Evolutionary conservation across 2,113 vertebrate genomes (phyloP).

Genomic region (Podocnemis expansa): DNA sequence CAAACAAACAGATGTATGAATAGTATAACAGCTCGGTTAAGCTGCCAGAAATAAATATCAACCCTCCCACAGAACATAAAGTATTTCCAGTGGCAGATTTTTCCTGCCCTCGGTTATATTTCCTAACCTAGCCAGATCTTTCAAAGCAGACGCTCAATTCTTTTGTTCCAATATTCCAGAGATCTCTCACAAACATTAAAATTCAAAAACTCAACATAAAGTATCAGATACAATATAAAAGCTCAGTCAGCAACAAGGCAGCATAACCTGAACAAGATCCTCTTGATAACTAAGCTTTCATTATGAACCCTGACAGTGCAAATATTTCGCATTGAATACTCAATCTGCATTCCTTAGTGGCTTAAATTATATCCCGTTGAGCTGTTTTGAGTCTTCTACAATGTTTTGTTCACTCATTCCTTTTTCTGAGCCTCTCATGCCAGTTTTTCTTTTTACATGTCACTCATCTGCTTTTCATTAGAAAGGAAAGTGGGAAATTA

Average conservation of each 20-base stretch:
- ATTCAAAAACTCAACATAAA: conserved; percentile 4
- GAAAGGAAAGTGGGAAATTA: conserved; percentile 53
- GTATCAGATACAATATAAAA: not conserved
- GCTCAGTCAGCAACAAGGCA: conserved; percentile 20
- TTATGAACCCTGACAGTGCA: conserved; percentile 23
- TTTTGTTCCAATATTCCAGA: conserved; percentile 1
- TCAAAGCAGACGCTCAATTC: conserved; percentile 48
- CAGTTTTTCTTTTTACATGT: not conserved
- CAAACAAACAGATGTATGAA: conserved; percentile 62
- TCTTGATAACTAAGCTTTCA: conserved; percentile 15
- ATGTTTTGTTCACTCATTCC: not conserved
- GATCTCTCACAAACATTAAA: not conserved
- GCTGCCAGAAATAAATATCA: conserved; percentile 58
- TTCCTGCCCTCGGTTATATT: not conserved
- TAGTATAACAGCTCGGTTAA: conserved; percentile 30
- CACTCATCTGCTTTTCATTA: conserved; percentile 66
- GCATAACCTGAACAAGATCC: not conserved
- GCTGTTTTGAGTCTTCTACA: conserved; percentile 20
- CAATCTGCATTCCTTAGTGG: conserved; percentile 41
- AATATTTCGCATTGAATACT: conserved; percentile 42
- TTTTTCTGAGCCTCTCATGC: not conserved
- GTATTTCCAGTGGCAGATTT: not conserved
- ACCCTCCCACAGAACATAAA: conserved; percentile 50
- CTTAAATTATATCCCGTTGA: conserved; percentile 32
- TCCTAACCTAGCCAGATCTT: conserved; percentile 2